A percentile compares a stretch with the other conserved stretches of the same genome.
Conservation (phyloP, 2,113 vertebrate genomes). For the Himantopus leucocephalus region DNA sequence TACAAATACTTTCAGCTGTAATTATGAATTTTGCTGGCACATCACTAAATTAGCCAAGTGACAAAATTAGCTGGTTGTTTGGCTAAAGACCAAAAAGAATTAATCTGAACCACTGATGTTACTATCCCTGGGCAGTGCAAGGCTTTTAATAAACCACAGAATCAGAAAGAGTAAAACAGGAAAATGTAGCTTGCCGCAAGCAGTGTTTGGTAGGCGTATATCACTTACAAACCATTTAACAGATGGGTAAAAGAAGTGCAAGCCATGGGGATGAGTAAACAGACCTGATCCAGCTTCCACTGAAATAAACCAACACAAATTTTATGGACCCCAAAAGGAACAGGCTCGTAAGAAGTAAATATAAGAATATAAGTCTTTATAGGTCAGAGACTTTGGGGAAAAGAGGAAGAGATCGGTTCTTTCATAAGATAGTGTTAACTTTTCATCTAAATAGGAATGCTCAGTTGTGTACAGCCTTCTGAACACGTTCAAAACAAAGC, state of each 20-base stretch:
- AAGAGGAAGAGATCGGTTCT: neutral
- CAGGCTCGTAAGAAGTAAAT: neutral
- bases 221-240: constrained; percentile 5
- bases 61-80: constrained; percentile 51
- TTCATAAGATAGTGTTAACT: neutral
- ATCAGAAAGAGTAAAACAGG: neutral
- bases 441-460: neutral
- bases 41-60: constrained; percentile 61
- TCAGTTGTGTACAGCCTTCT: neutral
- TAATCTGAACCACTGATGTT: constrained; percentile 39
- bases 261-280: neutral
- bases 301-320: neutral
- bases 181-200: neutral
- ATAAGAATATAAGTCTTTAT: neutral
- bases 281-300: neutral
- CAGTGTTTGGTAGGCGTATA: neutral
- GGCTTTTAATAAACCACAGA: constrained; percentile 52
- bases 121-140: neutral
- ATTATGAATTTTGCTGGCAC: constrained; percentile 56
- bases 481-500: neutral
- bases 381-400: neutral
- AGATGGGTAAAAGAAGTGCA: neutral
- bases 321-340: neutral
- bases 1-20: constrained; percentile 36
- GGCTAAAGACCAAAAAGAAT: constrained; percentile 51